Conservation (phyloP, 2,888 invertebrate genomes). For the Morinoia aosen region DNA sequence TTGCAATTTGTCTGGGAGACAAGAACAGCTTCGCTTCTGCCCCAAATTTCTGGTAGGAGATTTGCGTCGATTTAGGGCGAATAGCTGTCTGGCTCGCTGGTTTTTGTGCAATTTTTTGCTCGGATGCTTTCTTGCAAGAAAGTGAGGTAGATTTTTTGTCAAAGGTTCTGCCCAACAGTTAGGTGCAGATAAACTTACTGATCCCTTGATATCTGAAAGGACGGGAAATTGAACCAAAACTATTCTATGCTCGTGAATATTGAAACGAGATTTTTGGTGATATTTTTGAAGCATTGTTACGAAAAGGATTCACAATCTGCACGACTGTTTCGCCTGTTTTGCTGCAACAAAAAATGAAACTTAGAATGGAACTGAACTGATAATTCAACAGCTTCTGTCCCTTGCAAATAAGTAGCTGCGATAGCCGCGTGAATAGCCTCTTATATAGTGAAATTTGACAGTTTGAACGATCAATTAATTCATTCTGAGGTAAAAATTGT, state of each 20-base stretch:
- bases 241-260: neutral
- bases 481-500: no score
- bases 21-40: neutral
- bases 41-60: neutral
- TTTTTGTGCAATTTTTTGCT: neutral
- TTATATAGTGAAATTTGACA: no score
- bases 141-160: neutral
- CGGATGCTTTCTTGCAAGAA: neutral
- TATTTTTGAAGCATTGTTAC: neutral
- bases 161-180: neutral
- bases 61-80: neutral
- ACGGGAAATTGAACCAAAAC: neutral
- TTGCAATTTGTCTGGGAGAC: neutral
- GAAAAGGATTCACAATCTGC: neutral
- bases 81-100: neutral
- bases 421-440: no score
- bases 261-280: neutral
- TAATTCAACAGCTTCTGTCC: no score
- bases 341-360: neutral
- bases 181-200: neutral
- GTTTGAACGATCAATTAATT: no score
- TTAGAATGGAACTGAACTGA: no score
- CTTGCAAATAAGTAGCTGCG: no score
- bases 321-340: neutral
- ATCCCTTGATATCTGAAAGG: neutral